Base-by-base conservation (phyloP, 2,797 vertebrate species). In the Sparus aurata region DNA sequence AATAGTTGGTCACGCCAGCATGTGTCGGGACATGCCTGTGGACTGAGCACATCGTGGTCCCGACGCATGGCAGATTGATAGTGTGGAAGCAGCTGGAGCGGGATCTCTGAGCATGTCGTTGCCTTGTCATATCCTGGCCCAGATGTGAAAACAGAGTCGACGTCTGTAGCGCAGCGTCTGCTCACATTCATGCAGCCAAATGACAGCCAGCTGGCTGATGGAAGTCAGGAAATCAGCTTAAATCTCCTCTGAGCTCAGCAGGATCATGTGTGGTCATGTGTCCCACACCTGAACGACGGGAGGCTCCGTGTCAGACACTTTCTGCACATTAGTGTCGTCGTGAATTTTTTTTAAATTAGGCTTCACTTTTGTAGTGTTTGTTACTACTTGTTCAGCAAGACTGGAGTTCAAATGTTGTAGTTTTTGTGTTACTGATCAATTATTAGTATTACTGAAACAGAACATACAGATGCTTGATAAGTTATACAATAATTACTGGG, bases 11-110 rank as follows among this genome's bases (percentile, higher is more conserved):
- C 86, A 84, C 67, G 41, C 47, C 82, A 85, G 74, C 80, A 84
- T 91, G 79, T 90, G 85, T 79, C 43, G 71, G 49, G 81, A 86
- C 88, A 92, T 87, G 93, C 87, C 86, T 79, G 73, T n/a, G 70
- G 85, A 85, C 75, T 88, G 89, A 94, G 89, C 53, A 27, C 83
- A 92, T 87, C 41, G 78, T 70, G 78, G 87, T 83, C 25, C 46
- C 57, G 59, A 59, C 62, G 7, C 43, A 43, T 62, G 84, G 71
- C 83, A 83, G 91, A 92, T 89, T 87, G 85, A 91, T 90, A 46
- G 89, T 27, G 63, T 45, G 75, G 87, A 80, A 80, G 82, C 92
- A 89, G 87, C 85, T 85, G 89, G 82, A 75, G 59, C 57, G 7
- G 43, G 34, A 43, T 64, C 45, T 75, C 61, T 3, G 59, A 45